Conservation (phyloP, 2,113 vertebrate species). For the Megaptera novaeangliae region DNA sequence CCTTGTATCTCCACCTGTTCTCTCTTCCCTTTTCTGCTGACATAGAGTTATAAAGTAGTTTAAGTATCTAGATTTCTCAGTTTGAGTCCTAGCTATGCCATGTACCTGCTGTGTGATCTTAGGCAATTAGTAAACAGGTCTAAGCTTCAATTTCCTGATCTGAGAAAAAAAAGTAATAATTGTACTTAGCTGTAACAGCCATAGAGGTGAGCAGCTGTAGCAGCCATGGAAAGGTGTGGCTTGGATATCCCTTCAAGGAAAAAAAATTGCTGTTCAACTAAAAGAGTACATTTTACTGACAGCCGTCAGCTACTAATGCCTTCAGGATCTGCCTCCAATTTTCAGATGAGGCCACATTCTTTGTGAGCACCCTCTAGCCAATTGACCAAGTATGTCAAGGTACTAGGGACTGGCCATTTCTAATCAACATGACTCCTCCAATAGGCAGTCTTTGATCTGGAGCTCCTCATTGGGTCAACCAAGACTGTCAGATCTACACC, state of each 20-base stretch:
- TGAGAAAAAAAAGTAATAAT: not conserved
- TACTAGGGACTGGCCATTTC: not conserved
- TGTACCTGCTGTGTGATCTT: not conserved
- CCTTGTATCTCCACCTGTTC: not conserved
- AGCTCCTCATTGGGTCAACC: not conserved
- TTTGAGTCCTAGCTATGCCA: not conserved
- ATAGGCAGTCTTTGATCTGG: not conserved
- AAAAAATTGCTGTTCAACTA: not conserved
- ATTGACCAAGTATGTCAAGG: not conserved
- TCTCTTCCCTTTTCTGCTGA: not conserved
- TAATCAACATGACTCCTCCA: not conserved
- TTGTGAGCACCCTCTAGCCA: not conserved
- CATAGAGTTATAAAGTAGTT: not conserved
- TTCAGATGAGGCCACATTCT: not conserved
- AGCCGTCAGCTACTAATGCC: not conserved
- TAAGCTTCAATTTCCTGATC: not conserved
- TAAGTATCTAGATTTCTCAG: not conserved
- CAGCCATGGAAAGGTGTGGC: not conserved
- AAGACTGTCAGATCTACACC: not conserved
- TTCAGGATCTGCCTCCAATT: not conserved
- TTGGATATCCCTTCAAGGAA: not conserved
- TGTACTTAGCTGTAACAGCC: not conserved
- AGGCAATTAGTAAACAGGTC: not conserved
- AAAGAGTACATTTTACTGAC: not conserved
- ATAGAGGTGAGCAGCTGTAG: not conserved